These are phyloP conservation scores for Latheticus oryzae DNA, from an alignment of 2,888 invertebrate genomes.

Conservation along the genomic window DNA sequence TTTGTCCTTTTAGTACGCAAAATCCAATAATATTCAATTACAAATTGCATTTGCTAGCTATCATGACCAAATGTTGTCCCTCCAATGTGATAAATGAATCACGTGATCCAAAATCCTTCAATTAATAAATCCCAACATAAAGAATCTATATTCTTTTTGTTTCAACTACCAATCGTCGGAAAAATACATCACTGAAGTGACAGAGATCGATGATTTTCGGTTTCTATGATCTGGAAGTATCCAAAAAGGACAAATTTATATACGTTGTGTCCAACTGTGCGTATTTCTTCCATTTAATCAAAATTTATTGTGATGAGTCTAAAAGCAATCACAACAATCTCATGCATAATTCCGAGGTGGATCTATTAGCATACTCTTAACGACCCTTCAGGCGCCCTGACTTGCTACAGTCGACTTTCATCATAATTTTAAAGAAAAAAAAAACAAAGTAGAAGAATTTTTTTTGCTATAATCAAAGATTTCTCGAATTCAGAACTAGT, in stretches of 20 bases:
- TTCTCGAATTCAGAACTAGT: conserved; percentile 44
- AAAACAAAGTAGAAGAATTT: conserved; percentile 11
- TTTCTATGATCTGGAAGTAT: no score
- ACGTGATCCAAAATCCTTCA: not conserved
- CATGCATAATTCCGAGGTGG: conserved; percentile 26
- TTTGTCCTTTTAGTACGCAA: conserved; percentile 22
- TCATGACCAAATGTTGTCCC: conserved; percentile 24
- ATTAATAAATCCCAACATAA: conserved; percentile 16
- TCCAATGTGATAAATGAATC: conserved; percentile 1
- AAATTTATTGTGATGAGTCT: conserved; percentile 20
- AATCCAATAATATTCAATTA: conserved; percentile 38
- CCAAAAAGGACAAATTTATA: no score
- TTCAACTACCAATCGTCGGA: no score
- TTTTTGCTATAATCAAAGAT: no score
- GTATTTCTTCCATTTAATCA: no score
- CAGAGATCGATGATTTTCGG: no score
- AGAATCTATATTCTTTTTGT: conserved; percentile 18
- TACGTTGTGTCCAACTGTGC: no score
- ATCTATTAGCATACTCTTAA: conserved; percentile 24
- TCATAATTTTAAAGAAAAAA: conserved; percentile 2
- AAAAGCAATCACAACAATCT: conserved; percentile 27
- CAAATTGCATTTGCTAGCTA: conserved; percentile 36
- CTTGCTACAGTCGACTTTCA: conserved; percentile 8
- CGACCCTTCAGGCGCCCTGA: conserved; percentile 20
- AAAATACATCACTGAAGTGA: no score